phyloP scores from a whole-genome alignment of 2,113 vertebrate species.

The Microcebus griseorufus region DNA sequence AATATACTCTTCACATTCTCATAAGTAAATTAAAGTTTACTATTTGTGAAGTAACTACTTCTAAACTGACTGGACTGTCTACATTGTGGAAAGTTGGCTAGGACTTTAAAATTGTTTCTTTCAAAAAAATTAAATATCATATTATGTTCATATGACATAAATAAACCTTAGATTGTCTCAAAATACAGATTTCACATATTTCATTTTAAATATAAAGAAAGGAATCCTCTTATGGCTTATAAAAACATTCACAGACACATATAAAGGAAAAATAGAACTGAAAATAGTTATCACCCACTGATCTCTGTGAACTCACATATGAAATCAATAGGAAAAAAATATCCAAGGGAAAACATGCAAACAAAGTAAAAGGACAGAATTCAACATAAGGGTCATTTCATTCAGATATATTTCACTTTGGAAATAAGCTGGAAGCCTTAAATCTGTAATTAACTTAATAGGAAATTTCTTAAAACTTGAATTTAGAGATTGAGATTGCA shows the following conservation, averaged over 20 bases:
- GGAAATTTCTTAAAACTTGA: background rate
- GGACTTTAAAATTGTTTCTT: background rate
- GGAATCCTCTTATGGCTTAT: background rate
- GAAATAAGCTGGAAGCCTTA: background rate
- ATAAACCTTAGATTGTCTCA: background rate
- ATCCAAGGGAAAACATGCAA: slow-evolving; percentile 74
- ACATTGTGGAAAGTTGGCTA: background rate
- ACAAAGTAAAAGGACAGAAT: slow-evolving; percentile 69
- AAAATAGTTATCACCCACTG: slow-evolving; percentile 74
- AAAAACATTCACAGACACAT: slow-evolving; percentile 69
- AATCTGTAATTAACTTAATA: background rate
- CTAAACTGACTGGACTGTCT: background rate
- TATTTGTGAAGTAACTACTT: background rate
- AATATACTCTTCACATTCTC: background rate
- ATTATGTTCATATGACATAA: background rate
- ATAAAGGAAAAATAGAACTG: slow-evolving; percentile 17
- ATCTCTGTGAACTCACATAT: slow-evolving; percentile 80
- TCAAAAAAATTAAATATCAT: background rate
- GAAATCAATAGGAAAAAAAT: slow-evolving; percentile 74
- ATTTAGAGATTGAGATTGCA: slow-evolving; percentile 24
- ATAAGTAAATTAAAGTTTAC: background rate
- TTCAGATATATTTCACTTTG: background rate
- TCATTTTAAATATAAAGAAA: slow-evolving; percentile 39
- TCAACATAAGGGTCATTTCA: slow-evolving; percentile 67
- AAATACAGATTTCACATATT: background rate